phyloP scores from a whole-genome alignment of 2,113 vertebrate species.

The Nansenia antarctica region DNA sequence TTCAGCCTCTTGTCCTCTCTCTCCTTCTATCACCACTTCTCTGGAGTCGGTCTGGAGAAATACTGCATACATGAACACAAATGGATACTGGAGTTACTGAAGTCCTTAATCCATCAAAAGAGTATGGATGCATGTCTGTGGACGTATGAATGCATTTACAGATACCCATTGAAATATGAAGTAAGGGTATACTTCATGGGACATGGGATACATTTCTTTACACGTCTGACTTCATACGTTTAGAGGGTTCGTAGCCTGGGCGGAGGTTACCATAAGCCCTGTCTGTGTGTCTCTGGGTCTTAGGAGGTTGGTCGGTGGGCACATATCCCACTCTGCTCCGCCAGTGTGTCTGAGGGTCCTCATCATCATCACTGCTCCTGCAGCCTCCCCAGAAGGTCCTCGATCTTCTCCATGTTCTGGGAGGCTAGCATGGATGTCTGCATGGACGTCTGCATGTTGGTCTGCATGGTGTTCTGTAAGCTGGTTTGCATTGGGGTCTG shows the following conservation, averaged over 20 bases:
- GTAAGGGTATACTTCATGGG: constrained; percentile 44
- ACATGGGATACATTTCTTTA: constrained; percentile 40
- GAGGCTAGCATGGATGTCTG: constrained; percentile 67
- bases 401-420: constrained; percentile 92
- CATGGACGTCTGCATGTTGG: constrained; percentile 48
- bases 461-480: constrained; percentile 66
- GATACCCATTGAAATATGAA: constrained; percentile 1
- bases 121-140: neutral
- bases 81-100: neutral
- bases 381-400: constrained; percentile 89
- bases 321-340: too few relatives aligned
- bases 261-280: constrained; percentile 11
- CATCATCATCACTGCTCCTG: constrained; percentile 83
- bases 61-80: neutral
- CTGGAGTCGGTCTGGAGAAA: neutral
- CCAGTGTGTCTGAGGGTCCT: constrained; percentile 35
- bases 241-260: constrained; percentile 32
- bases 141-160: neutral
- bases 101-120: neutral
- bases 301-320: constrained; percentile 80
- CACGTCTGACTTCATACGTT: constrained; percentile 28
- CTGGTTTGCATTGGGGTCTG: constrained; percentile 61
- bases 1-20: too few relatives aligned
- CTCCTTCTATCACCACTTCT: neutral
- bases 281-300: constrained; percentile 39